Evolutionary conservation across 1,140 invertebrate species (phyloP).

Genomic region (Zophobas atratus): DNA sequence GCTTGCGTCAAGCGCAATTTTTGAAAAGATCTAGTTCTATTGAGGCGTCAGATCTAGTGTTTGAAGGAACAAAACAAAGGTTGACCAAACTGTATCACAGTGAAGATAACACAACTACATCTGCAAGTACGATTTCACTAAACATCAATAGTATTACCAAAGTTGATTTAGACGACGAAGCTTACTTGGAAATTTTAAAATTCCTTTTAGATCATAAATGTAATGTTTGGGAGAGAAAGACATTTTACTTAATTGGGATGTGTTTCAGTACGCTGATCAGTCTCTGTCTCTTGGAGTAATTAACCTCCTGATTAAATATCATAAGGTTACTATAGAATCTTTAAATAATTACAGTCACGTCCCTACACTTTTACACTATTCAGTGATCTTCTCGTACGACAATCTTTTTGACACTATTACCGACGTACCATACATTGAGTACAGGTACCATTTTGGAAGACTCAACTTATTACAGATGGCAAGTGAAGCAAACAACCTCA

Average conservation of each 20-base stretch:
- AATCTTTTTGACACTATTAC: neutral
- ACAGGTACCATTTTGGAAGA: neutral
- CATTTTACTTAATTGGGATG: neutral
- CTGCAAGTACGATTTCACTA: neutral
- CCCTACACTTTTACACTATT: slow-evolving; percentile 7
- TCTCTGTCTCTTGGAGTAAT: slow-evolving; percentile 14
- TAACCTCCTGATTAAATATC: neutral
- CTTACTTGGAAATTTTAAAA: neutral
- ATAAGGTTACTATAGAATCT: neutral
- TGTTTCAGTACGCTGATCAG: slow-evolving; percentile 11
- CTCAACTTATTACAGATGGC: slow-evolving; percentile 2
- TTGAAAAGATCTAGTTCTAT: neutral
- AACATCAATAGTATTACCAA: neutral
- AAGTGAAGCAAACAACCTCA: neutral
- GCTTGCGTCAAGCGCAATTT: neutral
- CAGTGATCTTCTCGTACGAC: slow-evolving; percentile 1
- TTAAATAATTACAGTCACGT: slow-evolving; percentile 12
- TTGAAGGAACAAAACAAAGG: neutral
- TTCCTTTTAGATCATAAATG: neutral
- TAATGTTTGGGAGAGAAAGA: neutral
- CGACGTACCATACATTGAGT: slow-evolving; percentile 20
- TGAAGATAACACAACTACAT: neutral
- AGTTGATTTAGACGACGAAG: slow-evolving; percentile 4
- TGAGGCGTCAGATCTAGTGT: neutral
- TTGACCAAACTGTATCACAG: too few species aligned